Percentiles rank a stretch among this genome's conserved stretches.
These are phyloP conservation scores for Dufourea novaeangliae DNA, from an alignment of 1,140 invertebrate genomes.

Conservation along the genomic window DNA sequence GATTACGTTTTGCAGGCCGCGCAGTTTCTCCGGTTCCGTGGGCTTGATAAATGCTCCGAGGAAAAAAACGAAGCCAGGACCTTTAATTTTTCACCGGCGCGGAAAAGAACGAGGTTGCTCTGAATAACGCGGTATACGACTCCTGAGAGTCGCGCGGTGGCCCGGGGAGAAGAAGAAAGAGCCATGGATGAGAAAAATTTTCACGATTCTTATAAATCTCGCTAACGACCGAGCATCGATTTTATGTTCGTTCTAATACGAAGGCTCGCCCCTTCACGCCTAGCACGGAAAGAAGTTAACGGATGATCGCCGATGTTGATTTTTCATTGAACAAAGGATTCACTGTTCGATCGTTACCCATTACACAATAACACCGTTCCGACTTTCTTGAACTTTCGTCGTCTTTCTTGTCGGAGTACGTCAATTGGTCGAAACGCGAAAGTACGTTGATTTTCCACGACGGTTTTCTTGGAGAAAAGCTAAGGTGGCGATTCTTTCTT, in stretches of 20 bases:
- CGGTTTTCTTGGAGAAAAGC: too few relatives aligned
- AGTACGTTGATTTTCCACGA: too few relatives aligned
- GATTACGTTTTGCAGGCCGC: constrained; percentile 73
- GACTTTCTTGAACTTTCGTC: background rate
- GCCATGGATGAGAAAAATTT: constrained; percentile 26
- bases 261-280: background rate
- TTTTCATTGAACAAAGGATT: background rate
- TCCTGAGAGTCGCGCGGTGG: constrained; percentile 17
- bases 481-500: background rate
- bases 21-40: constrained; percentile 70
- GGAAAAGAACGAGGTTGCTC: constrained; percentile 42
- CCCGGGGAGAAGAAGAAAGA: constrained; percentile 1
- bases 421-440: background rate
- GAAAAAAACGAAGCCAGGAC: constrained; percentile 66
- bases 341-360: background rate
- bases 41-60: constrained; percentile 72
- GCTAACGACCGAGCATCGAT: constrained; percentile 65
- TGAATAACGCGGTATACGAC: constrained; percentile 52
- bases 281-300: background rate
- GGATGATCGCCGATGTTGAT: constrained; percentile 10
- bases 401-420: background rate
- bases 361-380: background rate
- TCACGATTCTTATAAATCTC: constrained; percentile 59
- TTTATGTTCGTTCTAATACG: constrained; percentile 22
- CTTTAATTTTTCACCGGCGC: constrained; percentile 73